phyloP scores from a whole-genome alignment of 1,140 invertebrate genomes.

The Sinella curviseta region DNA sequence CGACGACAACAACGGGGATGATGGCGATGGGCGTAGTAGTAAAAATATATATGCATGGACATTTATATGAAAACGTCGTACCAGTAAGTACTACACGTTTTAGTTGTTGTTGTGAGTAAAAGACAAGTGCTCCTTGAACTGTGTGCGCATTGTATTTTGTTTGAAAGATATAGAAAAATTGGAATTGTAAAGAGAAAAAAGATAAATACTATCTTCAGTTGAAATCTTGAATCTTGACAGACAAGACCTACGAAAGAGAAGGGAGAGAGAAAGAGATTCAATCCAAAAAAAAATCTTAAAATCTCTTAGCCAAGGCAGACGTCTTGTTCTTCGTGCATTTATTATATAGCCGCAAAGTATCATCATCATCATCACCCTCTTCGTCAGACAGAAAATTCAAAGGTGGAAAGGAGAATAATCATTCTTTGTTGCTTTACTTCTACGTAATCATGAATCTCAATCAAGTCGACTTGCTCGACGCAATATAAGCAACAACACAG shows the following conservation, averaged over 20 bases:
- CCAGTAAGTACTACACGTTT: not conserved
- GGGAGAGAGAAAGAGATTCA: not conserved
- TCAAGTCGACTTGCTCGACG: too few species aligned
- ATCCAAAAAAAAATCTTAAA: too few species aligned
- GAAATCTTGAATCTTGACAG: constrained; percentile 16
- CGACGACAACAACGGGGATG: not conserved
- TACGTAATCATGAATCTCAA: too few species aligned
- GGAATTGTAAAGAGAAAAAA: not conserved
- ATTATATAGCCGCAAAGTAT: too few species aligned
- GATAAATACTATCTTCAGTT: constrained; percentile 10
- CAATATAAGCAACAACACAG: too few species aligned
- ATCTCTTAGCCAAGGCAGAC: not conserved
- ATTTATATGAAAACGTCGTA: too few species aligned
- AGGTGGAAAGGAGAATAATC: too few species aligned
- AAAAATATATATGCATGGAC: not conserved
- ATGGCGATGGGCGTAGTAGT: constrained; percentile 4
- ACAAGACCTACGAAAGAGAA: not conserved
- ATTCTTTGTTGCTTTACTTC: too few species aligned
- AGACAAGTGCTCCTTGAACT: constrained; percentile 20
- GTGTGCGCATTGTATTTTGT: not conserved
- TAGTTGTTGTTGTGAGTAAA: not conserved
- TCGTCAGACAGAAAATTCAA: too few species aligned
- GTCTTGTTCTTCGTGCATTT: too few species aligned
- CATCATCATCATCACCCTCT: too few species aligned
- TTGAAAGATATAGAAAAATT: not conserved